Evolutionary conservation across 1,140 invertebrate genomes (phyloP).

Genomic region (Atopsyche davidsoni): DNA sequence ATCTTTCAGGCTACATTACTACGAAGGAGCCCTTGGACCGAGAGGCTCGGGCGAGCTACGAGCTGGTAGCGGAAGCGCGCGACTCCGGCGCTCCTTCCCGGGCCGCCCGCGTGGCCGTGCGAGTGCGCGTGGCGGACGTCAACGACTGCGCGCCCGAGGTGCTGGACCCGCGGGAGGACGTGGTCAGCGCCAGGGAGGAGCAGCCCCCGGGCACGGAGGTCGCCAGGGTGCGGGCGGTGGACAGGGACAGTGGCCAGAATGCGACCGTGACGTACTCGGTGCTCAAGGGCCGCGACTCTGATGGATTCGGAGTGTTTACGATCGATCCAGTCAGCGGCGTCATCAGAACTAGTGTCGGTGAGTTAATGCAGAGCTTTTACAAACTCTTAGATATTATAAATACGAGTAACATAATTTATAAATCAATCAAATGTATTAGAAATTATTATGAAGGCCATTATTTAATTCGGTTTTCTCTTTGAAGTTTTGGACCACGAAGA

Average conservation of each 20-base stretch:
- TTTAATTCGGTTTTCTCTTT: conserved; percentile 25
- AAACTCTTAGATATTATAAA: too few relatives aligned
- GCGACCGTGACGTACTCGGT: conserved; percentile 83
- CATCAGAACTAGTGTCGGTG: conserved; percentile 73
- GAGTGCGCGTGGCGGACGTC: conserved; percentile 71
- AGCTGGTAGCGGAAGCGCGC: conserved; percentile 75
- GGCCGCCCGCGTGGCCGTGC: conserved; percentile 65
- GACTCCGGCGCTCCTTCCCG: conserved; percentile 78
- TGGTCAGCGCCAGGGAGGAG: conserved; percentile 82
- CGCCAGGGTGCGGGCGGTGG: conserved; percentile 75
- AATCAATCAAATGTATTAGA: not conserved
- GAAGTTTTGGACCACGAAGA: conserved; percentile 84
- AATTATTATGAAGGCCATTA: not conserved
- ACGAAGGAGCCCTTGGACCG: conserved; percentile 78
- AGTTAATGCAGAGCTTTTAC: conserved; percentile 9
- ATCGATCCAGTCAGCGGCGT: conserved; percentile 82
- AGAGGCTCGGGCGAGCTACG: conserved; percentile 70
- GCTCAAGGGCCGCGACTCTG: conserved; percentile 73
- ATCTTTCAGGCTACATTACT: conserved; percentile 68
- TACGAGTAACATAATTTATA: too few relatives aligned
- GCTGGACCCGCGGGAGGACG: conserved; percentile 78
- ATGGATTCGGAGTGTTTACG: conserved; percentile 76
- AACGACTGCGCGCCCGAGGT: conserved; percentile 90
- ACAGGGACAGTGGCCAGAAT: conserved; percentile 83
- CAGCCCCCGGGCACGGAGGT: conserved; percentile 80